Base-by-base conservation (phyloP, 2,797 vertebrate species). In the Geotrypetes seraphini region DNA sequence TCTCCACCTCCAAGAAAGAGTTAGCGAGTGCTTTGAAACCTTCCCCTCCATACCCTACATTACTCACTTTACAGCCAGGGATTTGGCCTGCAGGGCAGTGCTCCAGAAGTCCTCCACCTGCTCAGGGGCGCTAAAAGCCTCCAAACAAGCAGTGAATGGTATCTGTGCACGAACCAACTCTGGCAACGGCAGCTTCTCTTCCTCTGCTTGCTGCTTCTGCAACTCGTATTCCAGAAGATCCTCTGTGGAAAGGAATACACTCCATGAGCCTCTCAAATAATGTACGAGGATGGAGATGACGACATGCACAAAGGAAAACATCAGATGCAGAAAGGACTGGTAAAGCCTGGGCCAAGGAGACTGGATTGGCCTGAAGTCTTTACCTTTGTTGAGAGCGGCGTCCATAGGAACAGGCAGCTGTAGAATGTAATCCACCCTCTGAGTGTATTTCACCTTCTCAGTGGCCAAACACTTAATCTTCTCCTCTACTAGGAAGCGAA, bases 81-180 rank as follows among this genome's bases (percentile, higher is more conserved):
- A 97, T 68, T 99, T 99, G 57, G 89, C 78, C 79, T 96, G 96
- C 35, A 96, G 85, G 16, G 96, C 95, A 1, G 94, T 92, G 75
- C 96, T 99, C 95, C 96, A 99, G 82, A 99, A 99, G 70, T 98
- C 96, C 8, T 94, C 87, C 44, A 99, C 85, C 35, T 93, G 84
- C 71, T 99, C 96, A 1, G 96, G 92, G 60, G 96, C 91, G 27
- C 88, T 90, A 6, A 95, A 92, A 40, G 92, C 92, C n/a, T 92
- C 90, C 71, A 99, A 83, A 71, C 96, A 97, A 57, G 86, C 88
- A 33, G 85, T 82, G 69, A 99, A 99, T 50, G 96, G 95, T 74
- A 99, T 92, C 40, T 89, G 87, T 47, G 96, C 95, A 16, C 92
- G 88, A 21, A 93, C 89, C 35, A 87, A 78, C n/a, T 79, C 75